These are phyloP conservation scores for Acanthosepion pharaonis DNA, from an alignment of 2,888 invertebrate genomes.

Conservation along the genomic window DNA sequence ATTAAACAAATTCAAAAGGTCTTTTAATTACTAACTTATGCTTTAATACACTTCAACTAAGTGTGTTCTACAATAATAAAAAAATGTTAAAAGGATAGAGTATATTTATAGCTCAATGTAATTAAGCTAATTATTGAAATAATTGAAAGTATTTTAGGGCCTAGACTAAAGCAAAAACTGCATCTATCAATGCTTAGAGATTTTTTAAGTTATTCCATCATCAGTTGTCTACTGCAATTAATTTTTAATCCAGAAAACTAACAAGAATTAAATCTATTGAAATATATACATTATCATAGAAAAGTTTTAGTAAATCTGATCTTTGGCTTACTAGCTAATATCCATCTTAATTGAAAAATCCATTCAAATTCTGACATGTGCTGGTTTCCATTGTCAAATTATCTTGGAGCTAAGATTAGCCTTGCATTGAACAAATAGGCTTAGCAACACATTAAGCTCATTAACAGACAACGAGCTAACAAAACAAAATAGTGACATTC, in stretches of 20 bases:
- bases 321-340: background rate
- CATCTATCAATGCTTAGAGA: too few relatives aligned
- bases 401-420: background rate
- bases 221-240: background rate
- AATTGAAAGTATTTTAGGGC: background rate
- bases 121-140: background rate
- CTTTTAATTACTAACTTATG: too few relatives aligned
- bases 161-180: background rate
- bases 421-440: conserved; percentile 9
- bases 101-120: too few relatives aligned
- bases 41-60: too few relatives aligned
- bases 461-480: background rate
- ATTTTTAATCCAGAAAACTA: background rate
- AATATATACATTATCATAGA: conserved; percentile 18
- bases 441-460: background rate
- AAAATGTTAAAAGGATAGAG: too few relatives aligned
- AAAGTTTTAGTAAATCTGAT: conserved; percentile 3
- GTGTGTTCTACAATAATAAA: too few relatives aligned
- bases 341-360: conserved; percentile 14
- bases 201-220: background rate
- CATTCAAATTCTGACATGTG: conserved; percentile 12
- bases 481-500: background rate
- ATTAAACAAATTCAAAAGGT: too few relatives aligned
- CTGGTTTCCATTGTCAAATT: background rate
- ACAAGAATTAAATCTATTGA: background rate